A percentile compares a stretch with the other conserved stretches of the same genome.
These are phyloP conservation scores for Gorsachius goisagi DNA, from an alignment of 2,113 vertebrate species.

Conservation along the genomic window DNA sequence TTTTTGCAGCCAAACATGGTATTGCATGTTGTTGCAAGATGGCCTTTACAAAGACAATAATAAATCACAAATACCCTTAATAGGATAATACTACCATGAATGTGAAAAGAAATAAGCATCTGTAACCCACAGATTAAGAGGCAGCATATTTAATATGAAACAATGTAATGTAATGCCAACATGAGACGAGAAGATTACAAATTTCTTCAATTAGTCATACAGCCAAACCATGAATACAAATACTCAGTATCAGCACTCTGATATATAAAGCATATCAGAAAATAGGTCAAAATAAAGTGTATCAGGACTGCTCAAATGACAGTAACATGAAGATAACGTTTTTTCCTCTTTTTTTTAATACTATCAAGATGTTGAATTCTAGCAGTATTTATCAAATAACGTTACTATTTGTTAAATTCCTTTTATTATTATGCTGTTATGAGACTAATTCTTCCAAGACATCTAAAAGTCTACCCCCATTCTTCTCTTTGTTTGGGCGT, in stretches of 20 bases:
- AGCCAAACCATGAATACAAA: conserved; percentile 54
- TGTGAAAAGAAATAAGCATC: conserved; percentile 32
- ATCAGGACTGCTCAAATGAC: not conserved
- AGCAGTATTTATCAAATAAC: not conserved
- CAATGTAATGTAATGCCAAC: conserved; percentile 53
- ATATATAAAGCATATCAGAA: conserved; percentile 6
- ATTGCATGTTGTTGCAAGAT: not conserved
- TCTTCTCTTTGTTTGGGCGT: not conserved
- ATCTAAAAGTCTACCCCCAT: rapidly evolving
- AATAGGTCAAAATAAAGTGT: conserved; percentile 47
- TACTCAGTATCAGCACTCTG: conserved; percentile 5
- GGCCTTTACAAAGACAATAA: conserved; percentile 13
- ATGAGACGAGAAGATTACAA: conserved; percentile 46
- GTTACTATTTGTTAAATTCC: not conserved
- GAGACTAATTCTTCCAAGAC: not conserved
- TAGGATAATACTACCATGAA: conserved; percentile 51
- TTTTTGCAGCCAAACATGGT: conserved; percentile 20
- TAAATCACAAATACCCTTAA: conserved; percentile 50
- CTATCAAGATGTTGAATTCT: not conserved
- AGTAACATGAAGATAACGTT: not conserved
- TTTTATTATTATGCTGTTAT: not conserved
- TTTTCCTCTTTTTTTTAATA: not conserved
- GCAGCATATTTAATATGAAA: conserved; percentile 54
- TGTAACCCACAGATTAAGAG: conserved; percentile 58
- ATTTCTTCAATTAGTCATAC: conserved; percentile 68